These are phyloP conservation scores for Lithobates sylvaticus DNA, from an alignment of 2,797 vertebrate genomes.

Conservation along the genomic window DNA sequence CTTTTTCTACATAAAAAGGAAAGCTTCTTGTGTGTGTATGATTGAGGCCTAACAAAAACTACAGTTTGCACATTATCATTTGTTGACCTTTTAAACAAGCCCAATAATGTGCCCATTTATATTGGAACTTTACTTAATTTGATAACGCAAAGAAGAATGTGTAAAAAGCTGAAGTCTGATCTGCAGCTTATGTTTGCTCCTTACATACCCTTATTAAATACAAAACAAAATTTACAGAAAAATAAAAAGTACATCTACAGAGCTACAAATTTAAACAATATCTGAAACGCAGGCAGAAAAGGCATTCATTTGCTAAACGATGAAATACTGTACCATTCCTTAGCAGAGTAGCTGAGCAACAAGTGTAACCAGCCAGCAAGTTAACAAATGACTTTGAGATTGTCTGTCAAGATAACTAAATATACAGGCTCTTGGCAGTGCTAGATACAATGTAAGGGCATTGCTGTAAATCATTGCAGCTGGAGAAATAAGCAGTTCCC, in stretches of 20 bases:
- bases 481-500: slow-evolving; percentile 22
- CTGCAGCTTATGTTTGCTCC: background rate
- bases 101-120: too few relatives aligned
- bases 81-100: too few relatives aligned
- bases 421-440: slow-evolving; percentile 23
- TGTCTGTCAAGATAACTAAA: slow-evolving; percentile 51
- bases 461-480: slow-evolving; percentile 36
- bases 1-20: too few relatives aligned
- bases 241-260: background rate
- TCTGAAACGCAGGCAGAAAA: background rate
- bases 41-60: too few relatives aligned
- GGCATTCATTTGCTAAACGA: slow-evolving; percentile 14
- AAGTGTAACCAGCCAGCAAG: slow-evolving; percentile 32
- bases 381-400: slow-evolving; percentile 44
- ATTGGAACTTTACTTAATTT: too few relatives aligned
- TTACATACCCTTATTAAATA: background rate
- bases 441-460: slow-evolving; percentile 22
- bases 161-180: too few relatives aligned
- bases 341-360: slow-evolving; percentile 45
- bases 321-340: slow-evolving; percentile 23
- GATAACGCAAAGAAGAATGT: too few relatives aligned
- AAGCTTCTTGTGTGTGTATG: too few relatives aligned
- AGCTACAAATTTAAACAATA: background rate
- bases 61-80: too few relatives aligned
- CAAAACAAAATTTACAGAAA: background rate